Evolutionary conservation across 2,888 invertebrate species (phyloP), one percentile per base, ranked within the genome.

Genomic region (Euspilapteryx auroguttella): DNA sequence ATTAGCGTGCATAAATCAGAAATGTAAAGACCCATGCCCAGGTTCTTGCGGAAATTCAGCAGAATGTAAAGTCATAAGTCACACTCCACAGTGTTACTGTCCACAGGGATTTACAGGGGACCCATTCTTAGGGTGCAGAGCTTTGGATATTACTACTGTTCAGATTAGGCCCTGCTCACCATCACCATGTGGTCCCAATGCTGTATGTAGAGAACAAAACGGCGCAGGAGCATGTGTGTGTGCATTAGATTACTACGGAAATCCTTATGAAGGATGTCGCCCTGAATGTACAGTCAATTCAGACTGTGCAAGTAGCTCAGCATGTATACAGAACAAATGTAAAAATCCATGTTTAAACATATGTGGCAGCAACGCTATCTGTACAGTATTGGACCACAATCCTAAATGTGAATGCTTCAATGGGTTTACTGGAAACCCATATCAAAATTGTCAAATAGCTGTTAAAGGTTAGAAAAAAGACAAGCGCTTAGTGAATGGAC

Each of bases 241-340:
- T 47, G 48, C 82, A 24, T 71, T 81, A 4, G 85, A 83, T 46
- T 80, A 83, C 48, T 77, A 83, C 34, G 90, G 90, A 31, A 86
- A 87, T 55, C 89, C 89, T 22, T 87, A 87, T 40, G 85, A 85
- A 56, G 85, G 85, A 15, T 89, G 88, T 51, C 79, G 86, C 27
- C 88, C 88, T 5, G 87, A 88, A 58, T 88, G 88, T 50, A 65
- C 82, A 1, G 62, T 86, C 4, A 87, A 86, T 55, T 82, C 86
- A 2, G 88, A 87, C 44, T 89, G 88, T 51, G 57, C 82, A 3
- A 78, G 81, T 2, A 85, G 85, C 44, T 78, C 80, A 41, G 87
- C 87, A 2, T 89, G 89, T 40, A 79, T 85, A 25, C 81, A 82
- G 44, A 84, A 81, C 42, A 87, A 87, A 59, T 90, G 89, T 48